Conservation (phyloP, 2,797 vertebrate species). For the Pseudotriccus pelzelni region DNA sequence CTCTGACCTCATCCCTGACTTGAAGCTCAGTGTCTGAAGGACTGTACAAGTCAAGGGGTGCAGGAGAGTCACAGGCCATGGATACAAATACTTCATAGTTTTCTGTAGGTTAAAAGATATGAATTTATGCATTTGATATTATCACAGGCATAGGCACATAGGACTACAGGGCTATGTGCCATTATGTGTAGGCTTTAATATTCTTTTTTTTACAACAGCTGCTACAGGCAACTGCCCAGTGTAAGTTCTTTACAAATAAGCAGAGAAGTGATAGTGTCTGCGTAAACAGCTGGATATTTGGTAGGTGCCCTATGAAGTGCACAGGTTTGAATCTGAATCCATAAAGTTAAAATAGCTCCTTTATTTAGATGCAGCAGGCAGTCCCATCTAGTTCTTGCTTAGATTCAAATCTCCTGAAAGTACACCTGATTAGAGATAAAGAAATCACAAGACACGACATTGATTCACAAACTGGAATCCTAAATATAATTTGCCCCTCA, state of each 20-base stretch:
- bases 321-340: neutral
- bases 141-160: neutral
- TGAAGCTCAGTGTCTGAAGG: neutral
- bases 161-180: neutral
- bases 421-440: neutral
- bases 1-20: neutral
- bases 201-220: neutral
- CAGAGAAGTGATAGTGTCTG: neutral
- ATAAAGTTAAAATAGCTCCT: neutral
- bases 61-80: neutral
- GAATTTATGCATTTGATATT: neutral
- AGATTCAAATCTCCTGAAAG: neutral
- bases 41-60: neutral
- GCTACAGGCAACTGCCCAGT: neutral
- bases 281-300: neutral
- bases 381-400: neutral
- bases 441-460: neutral
- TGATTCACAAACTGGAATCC: neutral
- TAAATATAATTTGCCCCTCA: neutral
- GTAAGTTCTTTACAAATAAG: neutral
- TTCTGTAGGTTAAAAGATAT: neutral
- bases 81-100: neutral
- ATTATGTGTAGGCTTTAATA: neutral
- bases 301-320: neutral
- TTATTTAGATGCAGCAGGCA: neutral